A percentile compares a stretch with the other conserved stretches of the same genome.
Conservation (phyloP, 2,888 invertebrate genomes). For the Lapara coniferarum region DNA sequence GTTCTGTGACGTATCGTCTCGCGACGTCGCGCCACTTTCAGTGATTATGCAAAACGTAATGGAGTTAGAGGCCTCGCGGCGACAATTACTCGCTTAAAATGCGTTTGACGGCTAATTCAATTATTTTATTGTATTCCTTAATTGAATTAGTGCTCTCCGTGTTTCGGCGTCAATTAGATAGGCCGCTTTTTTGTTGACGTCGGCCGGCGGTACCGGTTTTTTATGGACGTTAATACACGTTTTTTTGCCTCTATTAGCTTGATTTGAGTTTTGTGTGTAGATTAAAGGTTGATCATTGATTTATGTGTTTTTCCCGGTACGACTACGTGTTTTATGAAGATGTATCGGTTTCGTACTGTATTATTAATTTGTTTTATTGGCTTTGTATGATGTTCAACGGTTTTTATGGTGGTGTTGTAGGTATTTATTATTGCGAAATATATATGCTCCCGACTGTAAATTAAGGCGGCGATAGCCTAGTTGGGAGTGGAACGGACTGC, state of each 20-base stretch:
- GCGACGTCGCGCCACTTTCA: constrained; percentile 47
- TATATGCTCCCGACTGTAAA: too few species aligned
- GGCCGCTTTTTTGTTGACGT: constrained; percentile 38
- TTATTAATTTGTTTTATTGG: neutral
- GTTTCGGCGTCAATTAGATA: constrained; percentile 56
- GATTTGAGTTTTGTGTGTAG: neutral
- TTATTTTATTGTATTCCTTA: constrained; percentile 70
- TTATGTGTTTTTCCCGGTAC: neutral
- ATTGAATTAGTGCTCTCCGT: constrained; percentile 67
- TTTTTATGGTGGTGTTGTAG: neutral
- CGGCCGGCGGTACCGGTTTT: constrained; percentile 13
- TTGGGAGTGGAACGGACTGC: too few species aligned
- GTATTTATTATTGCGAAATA: too few species aligned
- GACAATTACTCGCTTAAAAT: constrained; percentile 64
- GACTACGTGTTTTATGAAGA: constrained; percentile 1
- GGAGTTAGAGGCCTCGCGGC: constrained; percentile 57
- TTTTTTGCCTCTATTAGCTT: constrained; percentile 21
- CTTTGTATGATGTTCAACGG: neutral
- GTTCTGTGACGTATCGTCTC: constrained; percentile 20
- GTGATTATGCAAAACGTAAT: constrained; percentile 77
- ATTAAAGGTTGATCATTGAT: constrained; percentile 9
- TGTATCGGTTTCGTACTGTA: neutral
- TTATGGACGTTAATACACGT: neutral
- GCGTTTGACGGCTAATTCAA: constrained; percentile 77
- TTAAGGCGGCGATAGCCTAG: too few species aligned